Evolutionary conservation across 2,797 vertebrate species (phyloP), one percentile per base, ranked within the genome.

Genomic region (Lithobates pipiens): DNA sequence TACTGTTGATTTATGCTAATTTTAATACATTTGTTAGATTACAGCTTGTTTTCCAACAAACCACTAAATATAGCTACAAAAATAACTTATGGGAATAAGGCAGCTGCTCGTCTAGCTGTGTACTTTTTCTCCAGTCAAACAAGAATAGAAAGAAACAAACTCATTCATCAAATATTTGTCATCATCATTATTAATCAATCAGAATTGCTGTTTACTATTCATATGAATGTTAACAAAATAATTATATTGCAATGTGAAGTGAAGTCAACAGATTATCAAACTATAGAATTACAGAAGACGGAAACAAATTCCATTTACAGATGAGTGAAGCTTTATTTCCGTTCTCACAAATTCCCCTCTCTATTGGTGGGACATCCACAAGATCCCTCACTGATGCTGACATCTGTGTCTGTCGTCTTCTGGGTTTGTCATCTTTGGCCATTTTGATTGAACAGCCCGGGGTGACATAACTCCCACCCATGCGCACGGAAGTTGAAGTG

Each of bases 31-130:
- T 82, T 74, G 70, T 16, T 63, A 67, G 72, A 75, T 68, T 67
- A 23, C 25, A 69, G 81, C 44, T 77, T 85, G 57, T 85, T 85
- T 78, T 85, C 54, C 32, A 46, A 32, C n/a, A 15, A 13, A 77
- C 25, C 21, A 21, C 29, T 77, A 82, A 77, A 86, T 68, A 82
- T 32, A 82, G 36, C 25, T 27, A 46, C 16, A 74, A 73, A 73
- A 78, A 83, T 50, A 86, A 44, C 57, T 54, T 27, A 42, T 86
- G 80, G 57, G 85, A 86, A 71, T 54, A n/a, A 78, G 10, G 16
- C 85, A 86, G 80, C 44, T 82, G 85, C 73, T 54, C 6, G 27
- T 72, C 8, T 39, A 71, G 34, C 32, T 76, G 44, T 44, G 68
- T 61, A n/a, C 36, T 76, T 63, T 63, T 72, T 57, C 44, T 75